Evolutionary conservation across 2,888 invertebrate genomes (phyloP).

Genomic region (Diarsia rubi): DNA sequence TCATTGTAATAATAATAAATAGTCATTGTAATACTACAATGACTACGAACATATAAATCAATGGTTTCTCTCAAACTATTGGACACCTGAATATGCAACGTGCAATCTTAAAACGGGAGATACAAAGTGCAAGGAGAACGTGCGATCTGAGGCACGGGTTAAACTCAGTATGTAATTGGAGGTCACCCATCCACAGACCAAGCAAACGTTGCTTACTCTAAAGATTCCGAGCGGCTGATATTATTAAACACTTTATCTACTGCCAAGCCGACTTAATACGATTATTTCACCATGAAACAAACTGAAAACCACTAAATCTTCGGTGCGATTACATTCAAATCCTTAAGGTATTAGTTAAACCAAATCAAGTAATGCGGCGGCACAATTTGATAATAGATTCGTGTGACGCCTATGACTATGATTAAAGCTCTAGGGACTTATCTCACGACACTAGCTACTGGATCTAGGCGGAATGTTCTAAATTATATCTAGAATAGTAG

Average conservation of each 20-base stretch:
- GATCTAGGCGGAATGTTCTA: slow-evolving; percentile 52
- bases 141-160: too few relatives aligned
- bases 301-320: slow-evolving; percentile 19
- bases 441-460: slow-evolving; percentile 48
- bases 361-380: slow-evolving; percentile 51
- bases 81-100: too few relatives aligned
- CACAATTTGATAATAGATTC: slow-evolving; percentile 66
- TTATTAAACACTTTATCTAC: background rate
- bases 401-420: slow-evolving; percentile 57
- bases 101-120: too few relatives aligned
- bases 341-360: slow-evolving; percentile 53
- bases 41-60: background rate
- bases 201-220: too few relatives aligned
- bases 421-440: slow-evolving; percentile 63
- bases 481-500: slow-evolving; percentile 53
- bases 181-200: too few relatives aligned
- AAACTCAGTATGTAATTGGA: too few relatives aligned
- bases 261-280: background rate
- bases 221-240: too few relatives aligned
- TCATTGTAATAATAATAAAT: too few relatives aligned
- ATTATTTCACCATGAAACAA: slow-evolving; percentile 22
- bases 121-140: too few relatives aligned
- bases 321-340: slow-evolving; percentile 44
- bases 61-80: background rate
- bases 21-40: too few relatives aligned